Evolutionary conservation across 1,140 invertebrate genomes (phyloP).

Genomic region (Meteorus sp.): DNA sequence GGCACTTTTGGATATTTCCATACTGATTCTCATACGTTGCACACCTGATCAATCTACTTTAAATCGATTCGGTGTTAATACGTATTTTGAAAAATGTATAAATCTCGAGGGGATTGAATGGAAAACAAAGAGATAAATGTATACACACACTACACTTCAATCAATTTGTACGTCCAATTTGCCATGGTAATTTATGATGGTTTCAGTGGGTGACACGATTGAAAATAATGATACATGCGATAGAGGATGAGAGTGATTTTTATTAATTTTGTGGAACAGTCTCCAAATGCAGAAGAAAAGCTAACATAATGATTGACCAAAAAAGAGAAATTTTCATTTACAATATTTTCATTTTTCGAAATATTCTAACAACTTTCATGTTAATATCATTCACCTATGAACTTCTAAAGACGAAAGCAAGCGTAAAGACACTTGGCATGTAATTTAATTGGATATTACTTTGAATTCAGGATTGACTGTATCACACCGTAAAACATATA

Average conservation of each 20-base stretch:
- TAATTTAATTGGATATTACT: too few relatives aligned
- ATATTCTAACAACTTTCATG: too few relatives aligned
- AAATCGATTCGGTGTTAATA: neutral
- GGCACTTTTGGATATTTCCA: constrained; percentile 37
- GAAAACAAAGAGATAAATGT: too few relatives aligned
- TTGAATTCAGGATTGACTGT: too few relatives aligned
- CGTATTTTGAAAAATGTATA: neutral
- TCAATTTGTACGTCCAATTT: too few relatives aligned
- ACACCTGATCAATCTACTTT: constrained; percentile 10
- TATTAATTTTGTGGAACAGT: neutral
- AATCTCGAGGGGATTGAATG: neutral
- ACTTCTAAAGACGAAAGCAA: too few relatives aligned
- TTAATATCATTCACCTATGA: too few relatives aligned
- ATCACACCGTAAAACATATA: neutral
- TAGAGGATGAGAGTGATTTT: neutral
- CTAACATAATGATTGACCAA: neutral
- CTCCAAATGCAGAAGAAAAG: neutral
- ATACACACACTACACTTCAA: too few relatives aligned
- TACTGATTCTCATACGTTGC: constrained; percentile 1
- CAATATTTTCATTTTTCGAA: constrained; percentile 5
- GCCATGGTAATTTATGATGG: neutral
- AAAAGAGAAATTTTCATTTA: neutral
- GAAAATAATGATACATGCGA: too few relatives aligned
- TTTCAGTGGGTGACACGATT: too few relatives aligned
- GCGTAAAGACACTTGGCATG: too few relatives aligned